Percentiles rank a stretch among this genome's conserved stretches.
Evolutionary conservation across 37 sponge, comb jelly and placozoan species (phyloP).

Genomic region (Spongilla lacustris): DNA sequence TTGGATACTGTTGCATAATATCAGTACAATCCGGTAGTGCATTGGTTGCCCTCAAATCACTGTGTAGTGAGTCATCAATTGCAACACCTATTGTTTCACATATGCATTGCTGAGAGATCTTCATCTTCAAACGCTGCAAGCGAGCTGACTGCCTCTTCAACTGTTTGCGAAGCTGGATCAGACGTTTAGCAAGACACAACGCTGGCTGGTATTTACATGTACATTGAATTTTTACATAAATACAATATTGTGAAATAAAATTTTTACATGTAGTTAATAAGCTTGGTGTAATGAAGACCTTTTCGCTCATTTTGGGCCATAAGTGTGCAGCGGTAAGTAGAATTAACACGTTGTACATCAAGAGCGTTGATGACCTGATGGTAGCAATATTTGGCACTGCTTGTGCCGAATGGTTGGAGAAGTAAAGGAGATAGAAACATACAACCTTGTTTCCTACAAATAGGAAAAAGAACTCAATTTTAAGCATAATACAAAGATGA

Average conservation of each 20-base stretch:
- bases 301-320: background rate
- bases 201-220: background rate
- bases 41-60: conserved; percentile 12
- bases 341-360: background rate
- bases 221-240: background rate
- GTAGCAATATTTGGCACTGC: background rate
- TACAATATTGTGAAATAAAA: background rate
- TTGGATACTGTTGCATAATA: background rate
- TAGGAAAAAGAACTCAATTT: background rate
- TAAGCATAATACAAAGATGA: background rate
- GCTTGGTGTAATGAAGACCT: background rate
- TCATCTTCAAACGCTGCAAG: background rate
- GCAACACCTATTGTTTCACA: background rate
- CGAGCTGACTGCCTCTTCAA: background rate
- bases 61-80: conserved; percentile 8
- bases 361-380: background rate
- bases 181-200: background rate
- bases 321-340: background rate
- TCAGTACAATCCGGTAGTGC: background rate
- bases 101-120: background rate
- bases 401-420: background rate
- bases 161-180: conserved; percentile 8
- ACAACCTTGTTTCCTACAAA: background rate
- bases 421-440: background rate
- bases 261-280: background rate